Conservation (phyloP, 2,888 invertebrate genomes). For the Digitonthophagus gazella region DNA sequence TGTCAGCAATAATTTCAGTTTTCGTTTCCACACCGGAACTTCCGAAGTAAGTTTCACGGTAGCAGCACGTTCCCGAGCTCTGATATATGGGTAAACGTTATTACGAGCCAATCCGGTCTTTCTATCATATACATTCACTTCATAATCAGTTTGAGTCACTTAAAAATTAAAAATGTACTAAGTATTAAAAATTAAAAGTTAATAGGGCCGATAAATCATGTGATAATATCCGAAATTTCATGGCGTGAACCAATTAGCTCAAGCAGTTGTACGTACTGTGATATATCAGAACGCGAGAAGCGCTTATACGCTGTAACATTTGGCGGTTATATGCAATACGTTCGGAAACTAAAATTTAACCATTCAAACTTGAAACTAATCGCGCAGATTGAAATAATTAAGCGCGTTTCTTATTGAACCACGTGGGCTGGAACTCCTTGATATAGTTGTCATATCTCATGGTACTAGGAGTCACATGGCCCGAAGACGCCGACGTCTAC, state of each 20-base stretch:
- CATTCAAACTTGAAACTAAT: slow-evolving; percentile 29
- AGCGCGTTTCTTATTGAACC: slow-evolving; percentile 28
- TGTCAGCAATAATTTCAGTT: slow-evolving; percentile 47
- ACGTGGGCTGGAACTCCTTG: slow-evolving; percentile 21
- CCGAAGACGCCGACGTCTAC: slow-evolving; percentile 16
- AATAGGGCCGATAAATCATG: too few species aligned
- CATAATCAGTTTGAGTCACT: too few species aligned
- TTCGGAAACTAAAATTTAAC: slow-evolving; percentile 29
- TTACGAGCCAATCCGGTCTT: slow-evolving; percentile 25
- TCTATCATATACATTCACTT: background rate
- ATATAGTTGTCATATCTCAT: slow-evolving; percentile 37
- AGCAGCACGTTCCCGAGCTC: slow-evolving; percentile 34
- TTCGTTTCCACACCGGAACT: slow-evolving; percentile 48
- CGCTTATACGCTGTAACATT: slow-evolving; percentile 3
- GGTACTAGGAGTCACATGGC: slow-evolving; percentile 36
- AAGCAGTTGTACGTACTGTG: background rate
- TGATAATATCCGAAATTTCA: background rate
- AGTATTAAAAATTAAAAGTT: too few species aligned
- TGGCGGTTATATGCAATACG: slow-evolving; percentile 14
- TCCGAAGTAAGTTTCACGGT: slow-evolving; percentile 46
- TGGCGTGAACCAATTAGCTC: background rate
- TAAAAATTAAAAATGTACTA: too few species aligned
- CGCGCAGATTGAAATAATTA: slow-evolving; percentile 27
- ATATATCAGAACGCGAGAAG: background rate
- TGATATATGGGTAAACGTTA: slow-evolving; percentile 35